phyloP scores from a whole-genome alignment of 1,140 invertebrate genomes.

The Eupeodes corollae region DNA sequence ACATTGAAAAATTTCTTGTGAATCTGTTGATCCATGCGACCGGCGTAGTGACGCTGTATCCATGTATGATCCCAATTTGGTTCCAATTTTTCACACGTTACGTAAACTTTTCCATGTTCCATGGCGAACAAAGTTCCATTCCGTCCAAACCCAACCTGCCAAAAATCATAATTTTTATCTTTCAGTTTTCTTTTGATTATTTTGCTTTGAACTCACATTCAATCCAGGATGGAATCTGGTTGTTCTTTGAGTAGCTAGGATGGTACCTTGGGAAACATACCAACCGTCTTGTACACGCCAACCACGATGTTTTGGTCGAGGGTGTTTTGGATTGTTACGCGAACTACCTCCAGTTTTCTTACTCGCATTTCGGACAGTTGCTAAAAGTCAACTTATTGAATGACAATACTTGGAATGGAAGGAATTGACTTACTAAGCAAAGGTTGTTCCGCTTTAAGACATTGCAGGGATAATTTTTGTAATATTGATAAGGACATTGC shows the following conservation, averaged over 20 bases:
- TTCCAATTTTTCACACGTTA: slow-evolving; percentile 66
- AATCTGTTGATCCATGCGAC: slow-evolving; percentile 49
- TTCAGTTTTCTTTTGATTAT: neutral
- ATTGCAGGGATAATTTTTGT: slow-evolving; percentile 26
- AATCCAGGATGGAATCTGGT: slow-evolving; percentile 68
- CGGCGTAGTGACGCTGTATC: slow-evolving; percentile 50
- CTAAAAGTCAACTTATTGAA: slow-evolving; percentile 9
- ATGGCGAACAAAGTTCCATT: slow-evolving; percentile 67
- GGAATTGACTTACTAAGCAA: slow-evolving; percentile 18
- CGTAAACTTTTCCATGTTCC: slow-evolving; percentile 55
- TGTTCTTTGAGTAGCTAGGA: slow-evolving; percentile 55
- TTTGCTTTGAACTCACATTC: slow-evolving; percentile 45
- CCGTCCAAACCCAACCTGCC: slow-evolving; percentile 61
- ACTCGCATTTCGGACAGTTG: slow-evolving; percentile 46
- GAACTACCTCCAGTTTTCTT: slow-evolving; percentile 57
- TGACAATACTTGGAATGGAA: neutral
- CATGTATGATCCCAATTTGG: slow-evolving; percentile 59
- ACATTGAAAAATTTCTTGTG: slow-evolving; percentile 76
- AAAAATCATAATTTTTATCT: slow-evolving; percentile 2
- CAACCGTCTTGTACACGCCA: slow-evolving; percentile 56
- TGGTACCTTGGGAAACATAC: slow-evolving; percentile 49
- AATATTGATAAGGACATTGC: slow-evolving; percentile 29
- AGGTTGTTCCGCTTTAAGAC: slow-evolving; percentile 27
- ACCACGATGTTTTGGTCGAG: slow-evolving; percentile 59
- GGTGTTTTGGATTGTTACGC: slow-evolving; percentile 48